These are phyloP conservation scores for Halcyon smyrnensis DNA, from an alignment of 2,797 vertebrate genomes.

Conservation along the genomic window DNA sequence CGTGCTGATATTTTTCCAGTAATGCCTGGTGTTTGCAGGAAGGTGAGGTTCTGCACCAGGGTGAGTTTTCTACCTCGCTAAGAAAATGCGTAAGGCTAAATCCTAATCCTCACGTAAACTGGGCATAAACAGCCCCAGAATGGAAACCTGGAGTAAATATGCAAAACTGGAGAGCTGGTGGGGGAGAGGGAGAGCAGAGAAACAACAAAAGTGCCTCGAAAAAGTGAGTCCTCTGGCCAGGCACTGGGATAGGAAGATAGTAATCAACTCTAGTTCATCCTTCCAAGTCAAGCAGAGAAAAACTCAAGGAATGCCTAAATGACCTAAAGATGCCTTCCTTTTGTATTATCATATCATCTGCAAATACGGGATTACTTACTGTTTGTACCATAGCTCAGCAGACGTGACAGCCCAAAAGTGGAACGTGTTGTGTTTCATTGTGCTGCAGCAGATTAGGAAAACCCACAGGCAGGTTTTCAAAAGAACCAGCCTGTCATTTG, in stretches of 20 bases:
- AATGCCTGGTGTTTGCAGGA: background rate
- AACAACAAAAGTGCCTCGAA: background rate
- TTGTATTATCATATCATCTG: background rate
- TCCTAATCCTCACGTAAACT: background rate
- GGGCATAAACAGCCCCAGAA: background rate
- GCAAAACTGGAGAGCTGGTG: background rate
- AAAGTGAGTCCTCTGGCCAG: background rate
- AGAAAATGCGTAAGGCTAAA: background rate
- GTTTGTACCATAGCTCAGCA: background rate
- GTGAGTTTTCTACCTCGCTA: background rate
- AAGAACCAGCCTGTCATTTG: background rate
- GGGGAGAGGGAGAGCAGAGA: background rate
- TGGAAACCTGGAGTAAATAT: background rate
- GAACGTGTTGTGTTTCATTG: background rate
- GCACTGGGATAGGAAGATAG: background rate
- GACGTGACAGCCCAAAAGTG: background rate
- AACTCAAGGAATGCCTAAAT: background rate
- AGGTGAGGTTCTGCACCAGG: background rate
- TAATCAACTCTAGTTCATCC: background rate
- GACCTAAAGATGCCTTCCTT: background rate
- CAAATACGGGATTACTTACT: background rate
- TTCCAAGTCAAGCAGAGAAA: background rate
- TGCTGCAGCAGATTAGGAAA: background rate
- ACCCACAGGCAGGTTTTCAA: background rate
- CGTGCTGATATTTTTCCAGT: accelerated